Evolutionary conservation across 30 jellyfish, hydroid and myxozoan genomes (phyloP), one percentile per base, ranked within the genome.

Genomic region (Clytia hemisphaerica): DNA sequence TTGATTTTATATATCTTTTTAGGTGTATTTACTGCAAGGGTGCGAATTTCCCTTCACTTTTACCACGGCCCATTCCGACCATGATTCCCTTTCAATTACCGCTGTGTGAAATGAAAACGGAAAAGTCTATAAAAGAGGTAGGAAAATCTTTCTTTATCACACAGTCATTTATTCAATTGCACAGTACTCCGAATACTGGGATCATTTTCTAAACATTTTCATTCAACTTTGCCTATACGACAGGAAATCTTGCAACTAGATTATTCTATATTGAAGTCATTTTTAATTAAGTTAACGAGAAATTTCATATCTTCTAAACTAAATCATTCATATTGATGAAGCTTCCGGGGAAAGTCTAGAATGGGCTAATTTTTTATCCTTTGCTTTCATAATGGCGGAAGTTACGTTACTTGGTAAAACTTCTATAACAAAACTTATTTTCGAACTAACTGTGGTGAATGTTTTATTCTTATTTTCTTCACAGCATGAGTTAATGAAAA

Each of bases 1-100:
- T 7, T 10, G 29, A 16, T 34, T 9, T 26, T 18, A 12, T 0
- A 0, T 6, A 16, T 37, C 38, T 45, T 30, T 27, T 25, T 34
- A 88, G 97, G 53, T 80, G 93, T 49, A 67, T 88, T 24, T 71
- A 71, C 21, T 88, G 97, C 77, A 88, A 88, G 69, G 94, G 83
- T 3, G 92, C 97, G 1, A 79, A 79, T 42, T 72, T 88, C 45
- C 97, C 97, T 7, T 76, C 92, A 10, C 79, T 88, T 16, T 46
- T 79, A 10, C 97, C 97, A 22, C 78, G 97, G 40, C 97, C 97
- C 2, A 73, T 88, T 6, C 97, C 97, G 4, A 61, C 85, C 22
- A 65, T 80, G 3, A 71, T 79, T 7, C 77, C 85, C 2, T 79
- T 79, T 40, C 71, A 69, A 33, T 47, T 79, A n/a, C 93, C 94